Evolutionary conservation across 2,888 invertebrate genomes (phyloP), one percentile per base, ranked within the genome.

Genomic region (Odontocerum albicorne): DNA sequence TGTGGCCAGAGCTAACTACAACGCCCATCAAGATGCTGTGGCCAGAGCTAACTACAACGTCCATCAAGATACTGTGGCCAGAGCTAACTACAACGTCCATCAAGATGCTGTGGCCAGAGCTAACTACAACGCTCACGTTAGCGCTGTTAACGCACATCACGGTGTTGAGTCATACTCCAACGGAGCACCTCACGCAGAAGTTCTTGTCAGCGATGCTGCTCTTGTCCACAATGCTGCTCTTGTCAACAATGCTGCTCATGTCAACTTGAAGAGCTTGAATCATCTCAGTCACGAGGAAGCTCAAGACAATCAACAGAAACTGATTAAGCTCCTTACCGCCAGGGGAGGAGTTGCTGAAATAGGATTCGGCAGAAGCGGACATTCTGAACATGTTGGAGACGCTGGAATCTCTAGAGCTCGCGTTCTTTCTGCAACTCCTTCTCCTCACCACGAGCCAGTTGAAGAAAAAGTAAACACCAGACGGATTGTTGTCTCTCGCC

Each of bases 401-500:
- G 71, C 70, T 39, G 73, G 74, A 15, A 73, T 73, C 49, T 70
- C 77, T 16, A 71, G 77, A 16, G 80, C 77, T 38, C 76, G 80
- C 42, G 81, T 83, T 4, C 70, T 82, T 47, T 79, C 82, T 15
- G 80, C 81, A 33, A 80, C 81, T 4, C 75, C 81, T 8, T 76
- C 82, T 4, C 78, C 81, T 15, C 72, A 71, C 2, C 70, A 75
- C 64, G 70, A 74, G 16, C 72, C 80, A 43, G 69, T 75, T 39
- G 77, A 77, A 44, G 82, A 83, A 67, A 77, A 77, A 50, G 77
- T 81, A 45, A 80, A 81, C 60, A 82, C 82, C 27, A 73, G 82
- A 27, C 75, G 83, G 57, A 79, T 83, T 58, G 83, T 83, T n/a
- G 77, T 83, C 35, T 80, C 77, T 62, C 74, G 81, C 55, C 83